Conservation (phyloP, 2,113 vertebrate species). For the Panthera leo region DNA sequence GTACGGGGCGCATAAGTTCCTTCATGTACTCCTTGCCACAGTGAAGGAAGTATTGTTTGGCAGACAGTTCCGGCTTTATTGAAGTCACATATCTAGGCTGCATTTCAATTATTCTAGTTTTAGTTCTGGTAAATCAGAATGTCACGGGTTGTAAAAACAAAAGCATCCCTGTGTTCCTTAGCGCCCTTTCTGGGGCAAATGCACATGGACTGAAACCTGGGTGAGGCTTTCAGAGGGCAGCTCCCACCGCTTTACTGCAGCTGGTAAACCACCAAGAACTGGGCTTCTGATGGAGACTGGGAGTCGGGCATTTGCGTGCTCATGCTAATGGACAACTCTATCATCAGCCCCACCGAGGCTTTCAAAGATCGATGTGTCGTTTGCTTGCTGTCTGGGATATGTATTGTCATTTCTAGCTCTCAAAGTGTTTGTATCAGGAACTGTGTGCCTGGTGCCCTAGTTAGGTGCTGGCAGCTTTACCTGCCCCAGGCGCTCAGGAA, state of each 20-base stretch:
- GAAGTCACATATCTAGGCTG: not conserved
- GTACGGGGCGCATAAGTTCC: no score
- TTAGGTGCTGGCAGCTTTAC: not conserved
- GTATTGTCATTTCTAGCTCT: slow-evolving; percentile 53
- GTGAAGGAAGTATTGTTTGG: not conserved
- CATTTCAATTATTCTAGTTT: not conserved
- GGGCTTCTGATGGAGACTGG: slow-evolving; percentile 19
- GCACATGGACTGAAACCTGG: not conserved
- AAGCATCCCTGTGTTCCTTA: not conserved
- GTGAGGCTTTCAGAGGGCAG: not conserved
- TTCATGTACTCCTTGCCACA: no score
- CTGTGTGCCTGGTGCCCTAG: not conserved
- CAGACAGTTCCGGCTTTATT: not conserved
- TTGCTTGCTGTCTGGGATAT: slow-evolving; percentile 15
- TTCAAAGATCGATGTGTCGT: not conserved
- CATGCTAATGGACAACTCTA: not conserved
- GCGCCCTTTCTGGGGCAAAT: not conserved
- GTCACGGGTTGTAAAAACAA: not conserved
- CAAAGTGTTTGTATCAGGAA: not conserved
- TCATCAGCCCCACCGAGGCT: not conserved
- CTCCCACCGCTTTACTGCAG: not conserved
- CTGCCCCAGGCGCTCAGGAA: not conserved
- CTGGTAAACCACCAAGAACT: slow-evolving; percentile 44
- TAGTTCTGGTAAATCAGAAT: not conserved
- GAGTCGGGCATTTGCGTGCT: not conserved